Evolutionary conservation across 1,140 invertebrate genomes (phyloP).

Genomic region (Penaeus vannamei): DNA sequence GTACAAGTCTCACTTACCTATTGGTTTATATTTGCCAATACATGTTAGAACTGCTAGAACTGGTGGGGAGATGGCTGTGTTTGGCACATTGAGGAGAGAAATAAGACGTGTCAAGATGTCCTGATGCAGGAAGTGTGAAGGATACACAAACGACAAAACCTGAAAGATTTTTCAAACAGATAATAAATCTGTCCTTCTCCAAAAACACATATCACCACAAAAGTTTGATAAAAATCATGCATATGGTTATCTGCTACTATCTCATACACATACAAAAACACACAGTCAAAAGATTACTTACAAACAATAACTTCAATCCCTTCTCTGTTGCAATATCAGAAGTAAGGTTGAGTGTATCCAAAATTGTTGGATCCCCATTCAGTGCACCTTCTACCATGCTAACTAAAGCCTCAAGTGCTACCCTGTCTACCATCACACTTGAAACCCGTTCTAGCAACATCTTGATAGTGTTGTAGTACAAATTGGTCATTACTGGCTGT

Average conservation of each 20-base stretch:
- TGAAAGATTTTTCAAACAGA: constrained; percentile 19
- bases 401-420: constrained; percentile 79
- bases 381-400: constrained; percentile 70
- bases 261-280: neutral
- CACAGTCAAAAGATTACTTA: constrained; percentile 39
- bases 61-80: constrained; percentile 81
- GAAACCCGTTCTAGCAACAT: constrained; percentile 93
- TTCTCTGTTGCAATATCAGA: constrained; percentile 85
- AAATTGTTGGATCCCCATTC: constrained; percentile 72
- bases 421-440: constrained; percentile 94
- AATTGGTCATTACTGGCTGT: constrained; percentile 92
- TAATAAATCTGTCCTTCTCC: neutral
- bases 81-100: constrained; percentile 77
- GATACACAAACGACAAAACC: constrained; percentile 91
- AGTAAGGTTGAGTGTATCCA: constrained; percentile 84
- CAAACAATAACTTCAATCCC: constrained; percentile 84
- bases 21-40: constrained; percentile 86
- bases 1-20: constrained; percentile 75
- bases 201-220: neutral
- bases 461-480: constrained; percentile 96
- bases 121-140: constrained; percentile 90
- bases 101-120: constrained; percentile 87
- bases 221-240: too few relatives aligned
- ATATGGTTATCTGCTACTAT: too few relatives aligned
- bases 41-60: constrained; percentile 89